phyloP scores from a whole-genome alignment of 2,888 invertebrate species.

The Belgica antarctica region DNA sequence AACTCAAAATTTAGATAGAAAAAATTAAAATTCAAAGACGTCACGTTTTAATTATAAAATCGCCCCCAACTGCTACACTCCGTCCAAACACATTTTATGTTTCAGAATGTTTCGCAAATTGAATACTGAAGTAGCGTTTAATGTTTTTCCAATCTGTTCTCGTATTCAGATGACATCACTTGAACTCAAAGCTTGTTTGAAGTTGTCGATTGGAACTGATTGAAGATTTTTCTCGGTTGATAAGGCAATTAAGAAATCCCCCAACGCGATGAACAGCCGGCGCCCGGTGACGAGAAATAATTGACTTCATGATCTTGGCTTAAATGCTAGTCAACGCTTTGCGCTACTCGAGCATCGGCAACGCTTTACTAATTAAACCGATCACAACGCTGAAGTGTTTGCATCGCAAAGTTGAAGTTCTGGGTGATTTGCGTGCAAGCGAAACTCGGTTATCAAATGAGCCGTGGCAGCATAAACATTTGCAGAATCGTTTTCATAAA shows the following conservation, averaged over 20 bases:
- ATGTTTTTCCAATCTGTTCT: background rate
- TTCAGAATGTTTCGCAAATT: conserved; percentile 6
- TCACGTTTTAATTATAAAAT: no score
- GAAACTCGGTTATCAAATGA: background rate
- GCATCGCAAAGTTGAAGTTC: background rate
- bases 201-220: background rate
- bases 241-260: background rate
- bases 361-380: background rate
- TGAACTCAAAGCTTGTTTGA: no score
- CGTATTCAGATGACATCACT: no score
- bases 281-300: background rate
- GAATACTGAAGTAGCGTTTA: background rate
- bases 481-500: no score
- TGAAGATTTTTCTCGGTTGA: background rate
- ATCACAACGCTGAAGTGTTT: background rate
- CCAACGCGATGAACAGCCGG: background rate
- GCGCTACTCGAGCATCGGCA: background rate
- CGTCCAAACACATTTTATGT: no score
- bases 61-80: no score
- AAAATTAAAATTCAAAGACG: no score
- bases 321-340: no score
- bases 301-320: background rate
- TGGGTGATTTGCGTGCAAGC: background rate
- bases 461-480: background rate
- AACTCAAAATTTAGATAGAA: no score